Base-by-base conservation (phyloP, 2,113 vertebrate species). In the Megalops atlanticus region DNA sequence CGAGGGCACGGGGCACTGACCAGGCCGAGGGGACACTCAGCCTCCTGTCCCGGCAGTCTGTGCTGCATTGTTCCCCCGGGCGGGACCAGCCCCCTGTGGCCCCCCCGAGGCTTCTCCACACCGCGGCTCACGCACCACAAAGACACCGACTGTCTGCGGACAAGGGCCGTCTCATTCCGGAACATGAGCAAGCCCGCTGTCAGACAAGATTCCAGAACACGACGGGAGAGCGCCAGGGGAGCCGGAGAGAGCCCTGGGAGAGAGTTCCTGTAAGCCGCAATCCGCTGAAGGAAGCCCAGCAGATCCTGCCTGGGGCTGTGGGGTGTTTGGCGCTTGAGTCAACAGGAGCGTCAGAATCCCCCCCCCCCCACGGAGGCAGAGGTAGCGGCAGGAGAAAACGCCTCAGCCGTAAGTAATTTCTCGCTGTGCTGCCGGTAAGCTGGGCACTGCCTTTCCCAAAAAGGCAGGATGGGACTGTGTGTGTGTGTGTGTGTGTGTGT, bases 331-430 rank as follows among this genome's bases (percentile, higher is more conserved):
- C 24, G 16, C 16, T 11, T 43, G 68, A 79, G 27, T 79, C 33
- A 38, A 43, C 40, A 41, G 45, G 58, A 21, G 0, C 0, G 16
- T n/a, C 47, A 16, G 27, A 70, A 69, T 35, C 43, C 7, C 52
- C 77, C 39, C 41, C 14, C n/a, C 27, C 74, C 16, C 2, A 41
- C 45, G 0, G 75, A 38, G 75, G 47, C 38, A 70, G 45, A 71
- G 70, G 69, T 36, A 79, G 8, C 8, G 70, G 43, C 33, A 79
- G 33, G 31, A 27, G 39, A 36, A 71, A 79, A 71, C 27, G 40
- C 78, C 43, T 45, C 69, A 18, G 12, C 79, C 41, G 18, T 41
- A 35, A 79, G 68, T 79, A 41, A 79, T 47, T 52, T 70, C 78
- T 73, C 33, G 33, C 54, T 73, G 5, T 31, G 41, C 36, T n/a